Percentiles rank a stretch among this genome's conserved stretches.
Evolutionary conservation across 2,888 invertebrate species (phyloP).

Genomic region (Agonopterix subpropinquella): DNA sequence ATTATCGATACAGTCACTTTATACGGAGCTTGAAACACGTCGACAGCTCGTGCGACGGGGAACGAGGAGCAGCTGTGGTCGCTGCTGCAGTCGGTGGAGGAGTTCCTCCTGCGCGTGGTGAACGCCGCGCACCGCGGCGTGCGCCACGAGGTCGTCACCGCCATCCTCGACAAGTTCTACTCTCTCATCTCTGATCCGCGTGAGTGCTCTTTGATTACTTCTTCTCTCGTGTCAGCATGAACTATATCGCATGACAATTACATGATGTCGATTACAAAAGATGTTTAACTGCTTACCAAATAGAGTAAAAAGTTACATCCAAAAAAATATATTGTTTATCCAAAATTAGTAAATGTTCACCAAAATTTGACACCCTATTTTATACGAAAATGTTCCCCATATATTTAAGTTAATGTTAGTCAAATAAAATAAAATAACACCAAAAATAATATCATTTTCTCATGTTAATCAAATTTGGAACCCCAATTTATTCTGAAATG

Average conservation of each 20-base stretch:
- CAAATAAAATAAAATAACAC: too few relatives aligned
- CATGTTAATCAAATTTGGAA: too few relatives aligned
- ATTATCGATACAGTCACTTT: not conserved
- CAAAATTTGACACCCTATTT: too few relatives aligned
- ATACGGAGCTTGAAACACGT: not conserved
- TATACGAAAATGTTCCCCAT: too few relatives aligned
- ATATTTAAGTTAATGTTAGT: too few relatives aligned
- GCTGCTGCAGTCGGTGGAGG: slow-evolving; percentile 46
- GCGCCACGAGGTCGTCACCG: slow-evolving; percentile 66
- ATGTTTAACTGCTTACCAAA: too few relatives aligned
- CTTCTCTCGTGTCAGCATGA: not conserved
- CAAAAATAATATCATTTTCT: too few relatives aligned
- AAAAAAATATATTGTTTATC: too few relatives aligned
- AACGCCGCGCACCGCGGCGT: slow-evolving; percentile 34
- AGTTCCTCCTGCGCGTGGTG: slow-evolving; percentile 46
- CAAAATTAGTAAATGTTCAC: too few relatives aligned
- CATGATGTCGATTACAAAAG: too few relatives aligned
- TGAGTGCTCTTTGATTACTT: slow-evolving; percentile 26
- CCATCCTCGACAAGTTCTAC: slow-evolving; percentile 76
- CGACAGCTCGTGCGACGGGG: slow-evolving; percentile 36
- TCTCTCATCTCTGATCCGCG: slow-evolving; percentile 76
- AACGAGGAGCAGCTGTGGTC: slow-evolving; percentile 42
- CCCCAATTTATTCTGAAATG: too few relatives aligned
- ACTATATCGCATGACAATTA: not conserved
- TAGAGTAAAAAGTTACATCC: too few relatives aligned